phyloP scores from a whole-genome alignment of 2,113 vertebrate genomes.

The Promerops cafer region DNA sequence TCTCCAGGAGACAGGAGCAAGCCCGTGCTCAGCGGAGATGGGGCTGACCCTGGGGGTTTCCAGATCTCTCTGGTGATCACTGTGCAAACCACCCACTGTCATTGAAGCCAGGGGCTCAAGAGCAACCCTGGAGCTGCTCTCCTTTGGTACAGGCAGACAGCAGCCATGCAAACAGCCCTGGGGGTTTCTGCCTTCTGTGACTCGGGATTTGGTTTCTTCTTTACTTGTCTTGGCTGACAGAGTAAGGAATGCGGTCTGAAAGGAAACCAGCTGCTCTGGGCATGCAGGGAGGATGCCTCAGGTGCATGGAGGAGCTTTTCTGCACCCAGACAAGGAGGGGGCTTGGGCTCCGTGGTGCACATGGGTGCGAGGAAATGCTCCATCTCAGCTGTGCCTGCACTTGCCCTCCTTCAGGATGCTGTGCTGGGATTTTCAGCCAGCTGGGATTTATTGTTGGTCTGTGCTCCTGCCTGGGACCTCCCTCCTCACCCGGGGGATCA shows the following conservation, averaged over 20 bases:
- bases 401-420: neutral
- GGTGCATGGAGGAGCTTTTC: neutral
- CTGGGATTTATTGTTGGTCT: neutral
- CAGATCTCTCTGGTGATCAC: neutral
- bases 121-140: neutral
- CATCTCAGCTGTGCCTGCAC: accelerated
- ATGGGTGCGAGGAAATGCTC: accelerated
- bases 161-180: neutral
- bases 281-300: neutral
- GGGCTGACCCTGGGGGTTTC: neutral
- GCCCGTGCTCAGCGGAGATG: neutral
- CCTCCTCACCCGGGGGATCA: neutral
- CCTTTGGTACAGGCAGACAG: neutral
- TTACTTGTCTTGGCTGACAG: neutral
- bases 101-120: neutral
- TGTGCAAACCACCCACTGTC: neutral
- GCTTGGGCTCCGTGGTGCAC: neutral
- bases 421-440: neutral
- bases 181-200: neutral
- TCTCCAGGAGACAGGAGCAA: neutral
- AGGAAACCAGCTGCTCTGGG: neutral
- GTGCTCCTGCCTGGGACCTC: neutral
- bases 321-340: accelerated
- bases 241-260: neutral
- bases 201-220: neutral